Conservation (phyloP, 2,113 vertebrate species). For the Pseudolaguvia tuberculata region DNA sequence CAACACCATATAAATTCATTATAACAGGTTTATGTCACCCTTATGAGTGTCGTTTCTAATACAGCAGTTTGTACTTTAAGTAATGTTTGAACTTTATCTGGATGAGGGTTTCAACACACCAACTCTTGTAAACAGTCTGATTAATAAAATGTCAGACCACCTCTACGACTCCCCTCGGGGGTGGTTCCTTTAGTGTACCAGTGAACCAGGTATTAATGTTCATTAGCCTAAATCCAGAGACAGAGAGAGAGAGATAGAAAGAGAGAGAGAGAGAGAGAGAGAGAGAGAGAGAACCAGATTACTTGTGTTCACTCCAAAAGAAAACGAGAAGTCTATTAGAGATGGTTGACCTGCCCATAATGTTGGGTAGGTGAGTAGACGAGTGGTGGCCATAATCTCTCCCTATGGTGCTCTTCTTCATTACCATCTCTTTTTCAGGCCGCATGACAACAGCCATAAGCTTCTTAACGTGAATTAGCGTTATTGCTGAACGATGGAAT, state of each 20-base stretch:
- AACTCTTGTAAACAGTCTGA: conserved; percentile 58
- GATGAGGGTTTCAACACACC: conserved; percentile 23
- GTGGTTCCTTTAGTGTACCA: conserved; percentile 50
- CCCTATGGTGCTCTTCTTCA: conserved; percentile 60
- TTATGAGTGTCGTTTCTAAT: too few species aligned
- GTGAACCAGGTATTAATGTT: conserved; percentile 70
- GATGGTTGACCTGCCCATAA: conserved; percentile 71
- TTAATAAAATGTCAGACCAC: conserved; percentile 46
- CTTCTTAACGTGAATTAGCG: conserved; percentile 68
- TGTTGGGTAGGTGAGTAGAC: conserved; percentile 53
- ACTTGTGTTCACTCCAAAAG: conserved; percentile 61
- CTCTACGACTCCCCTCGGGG: conserved; percentile 29
- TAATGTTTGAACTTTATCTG: background rate
- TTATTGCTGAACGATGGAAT: conserved; percentile 56
- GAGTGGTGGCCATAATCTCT: conserved; percentile 60
- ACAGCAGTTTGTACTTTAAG: too few species aligned
- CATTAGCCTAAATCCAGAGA: conserved; percentile 61
- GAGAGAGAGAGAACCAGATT: conserved; percentile 49
- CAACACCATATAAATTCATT: too few species aligned
- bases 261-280: too few species aligned
- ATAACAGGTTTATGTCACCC: too few species aligned
- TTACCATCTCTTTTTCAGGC: conserved; percentile 51
- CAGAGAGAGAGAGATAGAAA: too few species aligned
- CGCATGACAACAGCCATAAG: conserved; percentile 59
- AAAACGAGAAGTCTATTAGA: conserved; percentile 60